Evolutionary conservation across 2,888 invertebrate genomes (phyloP).

Genomic region (Hypolimnas misippus): DNA sequence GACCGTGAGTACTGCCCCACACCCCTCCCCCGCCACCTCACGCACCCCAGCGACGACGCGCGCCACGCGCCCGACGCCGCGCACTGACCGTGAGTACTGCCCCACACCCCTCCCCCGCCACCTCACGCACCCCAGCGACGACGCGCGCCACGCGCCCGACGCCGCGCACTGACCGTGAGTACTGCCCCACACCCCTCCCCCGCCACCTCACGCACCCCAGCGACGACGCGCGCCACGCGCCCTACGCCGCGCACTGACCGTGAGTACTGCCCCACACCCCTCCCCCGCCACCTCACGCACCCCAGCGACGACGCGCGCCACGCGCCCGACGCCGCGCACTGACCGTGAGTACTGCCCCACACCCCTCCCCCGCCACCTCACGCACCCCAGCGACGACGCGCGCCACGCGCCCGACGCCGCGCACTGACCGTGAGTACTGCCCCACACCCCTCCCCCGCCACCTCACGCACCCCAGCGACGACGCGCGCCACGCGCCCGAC

Average conservation of each 20-base stretch:
- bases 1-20: too few relatives aligned
- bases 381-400: background rate
- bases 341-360: too few relatives aligned
- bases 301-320: too few relatives aligned
- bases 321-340: too few relatives aligned
- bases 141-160: constrained; percentile 8
- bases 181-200: constrained; percentile 46
- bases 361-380: background rate
- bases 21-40: too few relatives aligned
- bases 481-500: background rate
- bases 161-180: constrained; percentile 46
- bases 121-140: too few relatives aligned
- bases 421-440: background rate
- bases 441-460: background rate
- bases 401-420: too few relatives aligned
- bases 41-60: constrained; percentile 19
- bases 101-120: too few relatives aligned
- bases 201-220: constrained; percentile 75
- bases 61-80: background rate
- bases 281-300: background rate
- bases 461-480: constrained; percentile 1
- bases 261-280: background rate
- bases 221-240: constrained; percentile 59
- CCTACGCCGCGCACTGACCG: constrained; percentile 1
- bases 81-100: constrained; percentile 5